Percentiles rank a stretch among this genome's conserved stretches.
phyloP scores from a whole-genome alignment of 2,888 invertebrate genomes.

The Oasisia sp. region DNA sequence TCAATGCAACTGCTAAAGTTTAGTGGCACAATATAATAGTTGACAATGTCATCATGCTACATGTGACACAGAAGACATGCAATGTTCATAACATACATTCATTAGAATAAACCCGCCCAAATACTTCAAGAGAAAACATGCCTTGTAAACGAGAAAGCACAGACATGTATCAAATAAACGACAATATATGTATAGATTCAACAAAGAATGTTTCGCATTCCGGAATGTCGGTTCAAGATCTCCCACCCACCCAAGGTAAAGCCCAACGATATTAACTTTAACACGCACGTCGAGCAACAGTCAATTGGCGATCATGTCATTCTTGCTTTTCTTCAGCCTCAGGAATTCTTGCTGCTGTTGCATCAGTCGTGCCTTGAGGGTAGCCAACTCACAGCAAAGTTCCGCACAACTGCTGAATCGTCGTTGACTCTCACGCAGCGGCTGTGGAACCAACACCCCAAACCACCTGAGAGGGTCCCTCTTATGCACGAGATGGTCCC shows the following conservation, averaged over 20 bases:
- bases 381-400: constrained; percentile 30
- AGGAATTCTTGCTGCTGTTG: constrained; percentile 27
- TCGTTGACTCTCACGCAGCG: constrained; percentile 79
- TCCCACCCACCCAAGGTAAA: neutral
- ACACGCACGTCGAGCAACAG: neutral
- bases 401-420: constrained; percentile 73
- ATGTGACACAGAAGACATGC: neutral
- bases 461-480: constrained; percentile 84
- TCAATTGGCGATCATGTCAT: constrained; percentile 21
- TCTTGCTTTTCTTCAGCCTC: constrained; percentile 28
- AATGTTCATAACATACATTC: neutral
- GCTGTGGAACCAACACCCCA: constrained; percentile 84
- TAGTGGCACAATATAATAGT: neutral
- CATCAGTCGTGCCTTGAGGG: constrained; percentile 32
- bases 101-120: neutral
- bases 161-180: neutral
- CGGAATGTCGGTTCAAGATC: neutral
- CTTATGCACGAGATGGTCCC: neutral
- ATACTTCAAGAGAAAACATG: neutral
- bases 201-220: constrained; percentile 12
- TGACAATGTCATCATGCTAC: neutral
- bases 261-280: neutral
- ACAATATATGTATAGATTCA: neutral
- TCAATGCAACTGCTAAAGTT: neutral
- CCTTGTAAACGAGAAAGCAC: neutral